phyloP scores from a whole-genome alignment of 2,888 invertebrate genomes.

The Smittia aterrima region DNA sequence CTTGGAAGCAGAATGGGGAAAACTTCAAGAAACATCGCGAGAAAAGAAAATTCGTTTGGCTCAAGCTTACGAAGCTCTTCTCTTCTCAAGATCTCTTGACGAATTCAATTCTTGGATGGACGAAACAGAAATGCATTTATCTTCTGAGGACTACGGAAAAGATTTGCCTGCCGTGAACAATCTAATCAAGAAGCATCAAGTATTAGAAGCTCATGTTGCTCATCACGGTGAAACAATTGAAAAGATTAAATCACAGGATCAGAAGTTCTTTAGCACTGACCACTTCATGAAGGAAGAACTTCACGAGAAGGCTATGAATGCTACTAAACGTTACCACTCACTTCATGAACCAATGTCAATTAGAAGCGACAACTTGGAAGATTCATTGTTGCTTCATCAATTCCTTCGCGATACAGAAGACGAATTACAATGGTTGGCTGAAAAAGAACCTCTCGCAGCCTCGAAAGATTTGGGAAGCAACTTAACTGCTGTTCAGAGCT shows the following conservation, averaged over 20 bases:
- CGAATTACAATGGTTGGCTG: conserved; percentile 85
- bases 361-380: conserved; percentile 86
- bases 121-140: conserved; percentile 74
- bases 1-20: conserved; percentile 82
- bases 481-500: conserved; percentile 75
- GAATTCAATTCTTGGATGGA: conserved; percentile 94
- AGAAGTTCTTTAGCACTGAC: conserved; percentile 71
- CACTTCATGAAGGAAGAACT: conserved; percentile 92
- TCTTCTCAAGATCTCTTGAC: conserved; percentile 84
- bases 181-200: conserved; percentile 73
- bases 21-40: conserved; percentile 76
- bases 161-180: conserved; percentile 84
- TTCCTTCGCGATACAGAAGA: conserved; percentile 91
- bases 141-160: conserved; percentile 64
- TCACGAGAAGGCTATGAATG: conserved; percentile 66
- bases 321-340: conserved; percentile 70
- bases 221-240: conserved; percentile 82
- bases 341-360: conserved; percentile 89
- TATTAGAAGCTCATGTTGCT: conserved; percentile 82
- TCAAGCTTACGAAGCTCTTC: conserved; percentile 87
- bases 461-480: conserved; percentile 67
- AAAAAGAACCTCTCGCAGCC: conserved; percentile 69
- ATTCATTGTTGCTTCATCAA: conserved; percentile 82
- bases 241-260: conserved; percentile 73
- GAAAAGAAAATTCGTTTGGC: conserved; percentile 80